Evolutionary conservation across 2,113 vertebrate species (phyloP), one percentile per base, ranked within the genome.

Genomic region (Vanacampus margaritifer): DNA sequence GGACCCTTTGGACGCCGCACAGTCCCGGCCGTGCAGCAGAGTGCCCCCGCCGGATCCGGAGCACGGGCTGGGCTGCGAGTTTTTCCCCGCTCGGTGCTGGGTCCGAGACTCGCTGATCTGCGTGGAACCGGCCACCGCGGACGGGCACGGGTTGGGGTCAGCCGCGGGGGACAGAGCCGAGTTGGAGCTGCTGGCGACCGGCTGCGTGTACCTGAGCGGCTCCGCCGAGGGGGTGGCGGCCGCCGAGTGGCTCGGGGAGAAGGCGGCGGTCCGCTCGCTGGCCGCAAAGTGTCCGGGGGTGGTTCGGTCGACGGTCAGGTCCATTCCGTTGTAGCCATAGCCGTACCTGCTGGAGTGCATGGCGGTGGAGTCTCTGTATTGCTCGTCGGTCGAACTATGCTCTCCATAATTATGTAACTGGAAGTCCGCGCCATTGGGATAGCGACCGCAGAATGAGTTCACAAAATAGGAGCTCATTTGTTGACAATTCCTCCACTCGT

Each of bases 391-490:
- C 87, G 96, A 92, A 92, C 93, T 94, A 86, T 95, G 94, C 93
- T 98, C 95, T 93, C 95, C 97, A 98, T 99, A 98, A 96, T 98
- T 98, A 95, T 97, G 96, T 94, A 99, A 98, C 94, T 95, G 95
- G 93, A 98, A 98, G 94, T 98, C 96, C 95, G 95, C 95, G 95
- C 96, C 96, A 95, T 98, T 99, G 93, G 95, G 95, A 93, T 98
- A 99, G 95, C 96, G 97, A 95, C 95, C 96, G 95, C 95, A 98
- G 94, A 99, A 99, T 94, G 96, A 98, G 95, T 99, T 98, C 94
- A 97, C 96, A 95, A 99, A 99, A 98, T 98, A 99, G 94, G 97
- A 99, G 95, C 97, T 99, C 97, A 99, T 99, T 99, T 96, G 95
- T 97, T 97, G 90, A 91, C 89, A 91, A 84, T 89, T 90, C 85